Evolutionary conservation across 37 sponge, comb jelly and placozoan species (phyloP).

Genomic region (Eunapius fragilis): DNA sequence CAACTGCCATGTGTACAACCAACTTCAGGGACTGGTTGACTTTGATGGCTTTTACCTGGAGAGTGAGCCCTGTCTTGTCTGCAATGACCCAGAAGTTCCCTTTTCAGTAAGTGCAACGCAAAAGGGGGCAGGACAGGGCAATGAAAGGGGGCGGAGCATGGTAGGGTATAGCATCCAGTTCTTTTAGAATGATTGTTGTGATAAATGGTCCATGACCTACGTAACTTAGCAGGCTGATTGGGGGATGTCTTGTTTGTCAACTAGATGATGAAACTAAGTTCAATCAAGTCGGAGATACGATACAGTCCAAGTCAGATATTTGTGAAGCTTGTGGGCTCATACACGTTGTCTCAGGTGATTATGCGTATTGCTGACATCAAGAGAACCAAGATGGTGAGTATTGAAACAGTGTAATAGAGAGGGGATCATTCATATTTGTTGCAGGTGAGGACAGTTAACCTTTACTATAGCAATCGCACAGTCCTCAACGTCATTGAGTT

Average conservation of each 20-base stretch:
- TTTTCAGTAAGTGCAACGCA: constrained; percentile 61
- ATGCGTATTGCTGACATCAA: constrained; percentile 81
- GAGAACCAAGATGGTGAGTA: constrained; percentile 90
- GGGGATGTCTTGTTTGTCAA: too few species aligned
- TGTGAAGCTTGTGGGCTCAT: constrained; percentile 76
- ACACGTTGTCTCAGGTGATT: constrained; percentile 66
- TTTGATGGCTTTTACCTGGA: constrained; percentile 95
- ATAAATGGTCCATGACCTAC: too few species aligned
- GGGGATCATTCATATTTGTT: background rate
- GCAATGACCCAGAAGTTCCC: constrained; percentile 94
- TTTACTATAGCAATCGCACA: constrained; percentile 89
- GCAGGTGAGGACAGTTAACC: constrained; percentile 80
- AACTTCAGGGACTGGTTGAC: constrained; percentile 77
- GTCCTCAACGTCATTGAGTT: constrained; percentile 88
- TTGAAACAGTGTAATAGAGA: background rate
- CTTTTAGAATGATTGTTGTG: too few species aligned
- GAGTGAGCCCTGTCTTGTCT: constrained; percentile 93
- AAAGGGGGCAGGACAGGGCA: too few species aligned
- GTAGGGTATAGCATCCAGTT: too few species aligned
- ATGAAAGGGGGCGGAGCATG: too few species aligned
- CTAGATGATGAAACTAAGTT: constrained; percentile 69
- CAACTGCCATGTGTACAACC: constrained; percentile 84
- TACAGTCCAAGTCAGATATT: constrained; percentile 87
- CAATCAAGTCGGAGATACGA: constrained; percentile 76
- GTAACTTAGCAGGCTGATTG: too few species aligned